Conservation (phyloP, 30 jellyfish, hydroid and myxozoan genomes). For the Clytia hemisphaerica region DNA sequence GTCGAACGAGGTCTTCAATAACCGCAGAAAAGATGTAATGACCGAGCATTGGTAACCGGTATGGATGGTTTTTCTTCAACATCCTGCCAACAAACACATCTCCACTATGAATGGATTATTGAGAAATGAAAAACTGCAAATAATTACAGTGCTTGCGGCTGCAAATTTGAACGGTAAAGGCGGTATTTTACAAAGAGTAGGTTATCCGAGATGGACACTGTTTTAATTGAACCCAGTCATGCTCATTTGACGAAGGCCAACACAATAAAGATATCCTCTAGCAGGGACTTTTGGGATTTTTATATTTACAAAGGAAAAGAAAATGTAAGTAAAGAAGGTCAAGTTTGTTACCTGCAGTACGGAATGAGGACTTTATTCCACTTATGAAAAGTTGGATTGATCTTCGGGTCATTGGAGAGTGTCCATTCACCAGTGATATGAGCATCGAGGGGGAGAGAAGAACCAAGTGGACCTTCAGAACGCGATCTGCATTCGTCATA, state of each 20-base stretch:
- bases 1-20: slow-evolving; percentile 45
- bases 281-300: not conserved
- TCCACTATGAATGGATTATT: slow-evolving; percentile 82
- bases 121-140: too few relatives aligned
- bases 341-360: slow-evolving; percentile 68
- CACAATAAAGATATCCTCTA: too few relatives aligned
- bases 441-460: slow-evolving; percentile 59
- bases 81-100: slow-evolving; percentile 89
- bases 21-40: slow-evolving; percentile 90
- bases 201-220: too few relatives aligned
- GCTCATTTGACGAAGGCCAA: not conserved
- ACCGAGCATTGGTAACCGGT: slow-evolving; percentile 77
- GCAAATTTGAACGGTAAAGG: too few relatives aligned
- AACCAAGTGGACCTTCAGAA: slow-evolving; percentile 86
- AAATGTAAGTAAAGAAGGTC: too few relatives aligned
- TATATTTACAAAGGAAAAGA: not conserved
- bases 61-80: slow-evolving; percentile 64
- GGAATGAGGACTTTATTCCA: slow-evolving; percentile 93
- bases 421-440: slow-evolving; percentile 77
- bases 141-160: slow-evolving; percentile 12
- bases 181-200: too few relatives aligned
- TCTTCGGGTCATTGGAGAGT: slow-evolving; percentile 60
- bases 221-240: too few relatives aligned
- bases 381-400: slow-evolving; percentile 75
- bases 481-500: slow-evolving; percentile 52